Evolutionary conservation across 2,888 invertebrate species (phyloP).

Genomic region (Eledone cirrhosa): DNA sequence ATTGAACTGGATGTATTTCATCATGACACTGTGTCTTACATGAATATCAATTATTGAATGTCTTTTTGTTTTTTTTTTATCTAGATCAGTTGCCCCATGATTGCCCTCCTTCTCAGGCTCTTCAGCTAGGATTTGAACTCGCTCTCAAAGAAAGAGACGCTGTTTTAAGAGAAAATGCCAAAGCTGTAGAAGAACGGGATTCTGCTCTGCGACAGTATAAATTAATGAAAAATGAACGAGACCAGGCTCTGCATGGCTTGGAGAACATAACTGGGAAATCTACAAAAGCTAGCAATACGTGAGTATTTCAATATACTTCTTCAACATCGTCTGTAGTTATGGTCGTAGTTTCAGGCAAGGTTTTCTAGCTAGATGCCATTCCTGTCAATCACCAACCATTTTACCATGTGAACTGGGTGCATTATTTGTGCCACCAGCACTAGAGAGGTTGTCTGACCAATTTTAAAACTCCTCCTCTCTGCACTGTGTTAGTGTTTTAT

Average conservation of each 20-base stretch:
- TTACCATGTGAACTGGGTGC: too few species aligned
- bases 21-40: neutral
- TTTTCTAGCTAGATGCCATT: too few species aligned
- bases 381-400: too few species aligned
- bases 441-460: too few species aligned
- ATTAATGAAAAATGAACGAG: constrained; percentile 57
- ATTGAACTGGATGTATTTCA: too few species aligned
- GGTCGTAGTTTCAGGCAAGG: too few species aligned
- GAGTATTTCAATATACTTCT: constrained; percentile 13
- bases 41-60: neutral
- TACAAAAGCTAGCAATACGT: constrained; percentile 43
- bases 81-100: constrained; percentile 46
- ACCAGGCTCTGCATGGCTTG: constrained; percentile 55
- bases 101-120: constrained; percentile 56
- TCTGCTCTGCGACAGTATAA: constrained; percentile 55
- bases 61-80: constrained; percentile 18
- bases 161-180: constrained; percentile 62
- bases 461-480: too few species aligned
- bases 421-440: too few species aligned
- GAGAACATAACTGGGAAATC: constrained; percentile 54
- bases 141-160: constrained; percentile 64
- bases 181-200: constrained; percentile 59
- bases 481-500: too few species aligned
- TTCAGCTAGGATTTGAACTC: constrained; percentile 64
- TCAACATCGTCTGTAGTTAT: too few species aligned